Evolutionary conservation across 2,888 invertebrate species (phyloP), one percentile per base, ranked within the genome.

Genomic region (Drosophila imparisetae): DNA sequence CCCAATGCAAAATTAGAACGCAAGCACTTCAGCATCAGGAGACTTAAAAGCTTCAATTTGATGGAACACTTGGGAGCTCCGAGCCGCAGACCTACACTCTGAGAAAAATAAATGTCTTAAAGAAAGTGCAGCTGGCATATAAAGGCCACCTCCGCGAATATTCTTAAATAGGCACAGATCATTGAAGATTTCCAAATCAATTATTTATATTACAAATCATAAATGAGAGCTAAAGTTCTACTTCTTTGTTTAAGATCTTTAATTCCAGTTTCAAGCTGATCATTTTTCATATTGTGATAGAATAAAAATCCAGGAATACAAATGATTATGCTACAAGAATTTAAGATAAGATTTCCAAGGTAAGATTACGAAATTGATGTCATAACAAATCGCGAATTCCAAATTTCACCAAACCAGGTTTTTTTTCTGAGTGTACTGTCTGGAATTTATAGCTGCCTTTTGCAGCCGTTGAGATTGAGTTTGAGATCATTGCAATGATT

Each of bases 21-120:
- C 64, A 81, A 67, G 79, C 89, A 85, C 85, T 85, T 85, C 85
- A 85, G 76, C 73, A 53, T 74, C 21, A 62, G 34, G 34, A 67
- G 84, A 66, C 89, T 89, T 89, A 89, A 86, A 89, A 86, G 85
- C 89, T 79, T 86, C 84, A 73, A 81, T 73, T 86, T 88, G 89
- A 88, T 86, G 89, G 85, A 89, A 83, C 89, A 86, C 89, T 88
- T 86, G 88, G 34, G 54, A 32, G 18, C 32, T 38, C 45, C 45
- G 34, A 58, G 15, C 24, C 38, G 11, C 13, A 18, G 15, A 62
- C 18, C 29, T 38, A 42, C 40, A 40, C 38, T 38, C 7, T 4
- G 3, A 54, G 27, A 54, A 54, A 27, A 18, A 36, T 7, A 7
- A 18, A 10, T 34, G 2, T 0, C 4, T 15, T 4, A 7, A 11